Conservation (phyloP, 1,140 invertebrate genomes). For the Heterodera carotae region DNA sequence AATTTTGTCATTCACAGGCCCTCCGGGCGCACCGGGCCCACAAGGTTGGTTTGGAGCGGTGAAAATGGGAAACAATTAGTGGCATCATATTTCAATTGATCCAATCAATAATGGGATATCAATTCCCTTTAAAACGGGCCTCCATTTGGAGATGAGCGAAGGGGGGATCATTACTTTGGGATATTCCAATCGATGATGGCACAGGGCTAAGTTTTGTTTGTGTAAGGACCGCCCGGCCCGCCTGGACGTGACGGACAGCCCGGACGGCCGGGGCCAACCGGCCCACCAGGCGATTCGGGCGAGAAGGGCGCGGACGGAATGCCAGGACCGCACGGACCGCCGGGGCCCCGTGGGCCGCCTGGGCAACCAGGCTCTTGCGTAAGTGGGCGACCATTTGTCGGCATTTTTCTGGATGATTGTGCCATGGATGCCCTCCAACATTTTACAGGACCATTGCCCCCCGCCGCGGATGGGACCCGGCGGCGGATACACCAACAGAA, state of each 20-base stretch:
- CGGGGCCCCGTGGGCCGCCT: conserved; percentile 48
- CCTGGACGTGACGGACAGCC: conserved; percentile 53
- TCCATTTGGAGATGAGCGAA: too few relatives aligned
- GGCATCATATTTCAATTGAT: too few relatives aligned
- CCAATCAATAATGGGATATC: too few relatives aligned
- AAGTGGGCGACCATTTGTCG: background rate
- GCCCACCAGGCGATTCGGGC: conserved; percentile 49
- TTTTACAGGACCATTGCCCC: conserved; percentile 57
- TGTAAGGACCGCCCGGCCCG: conserved; percentile 60
- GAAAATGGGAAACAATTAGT: too few relatives aligned
- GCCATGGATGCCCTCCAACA: background rate
- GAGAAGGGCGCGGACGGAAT: conserved; percentile 61
- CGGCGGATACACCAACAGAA: conserved; percentile 40
- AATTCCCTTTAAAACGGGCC: too few relatives aligned
- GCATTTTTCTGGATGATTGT: background rate
- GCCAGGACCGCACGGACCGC: conserved; percentile 59
- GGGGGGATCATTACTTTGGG: too few relatives aligned
- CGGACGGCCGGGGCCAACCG: conserved; percentile 39
- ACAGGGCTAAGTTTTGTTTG: conserved; percentile 49
- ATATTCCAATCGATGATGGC: background rate
- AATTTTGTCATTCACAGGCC: background rate
- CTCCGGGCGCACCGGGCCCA: conserved; percentile 50
- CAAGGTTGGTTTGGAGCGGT: conserved; percentile 48
- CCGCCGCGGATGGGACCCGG: conserved; percentile 62
- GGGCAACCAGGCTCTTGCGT: conserved; percentile 60